phyloP scores from a whole-genome alignment of 2,113 vertebrate species.

The Callospermophilus lateralis region DNA sequence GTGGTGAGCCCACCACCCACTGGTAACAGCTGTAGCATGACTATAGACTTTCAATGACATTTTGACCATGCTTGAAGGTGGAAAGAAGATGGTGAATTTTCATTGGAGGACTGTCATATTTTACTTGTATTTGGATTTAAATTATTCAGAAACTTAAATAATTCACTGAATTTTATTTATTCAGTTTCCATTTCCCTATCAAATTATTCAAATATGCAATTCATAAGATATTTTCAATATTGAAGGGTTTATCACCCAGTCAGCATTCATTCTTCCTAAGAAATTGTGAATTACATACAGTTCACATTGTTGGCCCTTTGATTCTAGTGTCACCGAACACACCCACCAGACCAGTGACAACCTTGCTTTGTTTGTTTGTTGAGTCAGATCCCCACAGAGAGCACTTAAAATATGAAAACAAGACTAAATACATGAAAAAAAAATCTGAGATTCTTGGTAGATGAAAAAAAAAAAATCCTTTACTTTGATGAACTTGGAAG shows the following conservation, averaged over 20 bases:
- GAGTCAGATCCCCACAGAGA: background rate
- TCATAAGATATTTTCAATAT: background rate
- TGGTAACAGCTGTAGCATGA: too few relatives aligned
- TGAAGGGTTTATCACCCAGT: background rate
- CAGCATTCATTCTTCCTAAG: background rate
- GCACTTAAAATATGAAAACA: too few relatives aligned
- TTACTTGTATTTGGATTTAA: background rate
- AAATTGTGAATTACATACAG: background rate
- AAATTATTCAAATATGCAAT: background rate
- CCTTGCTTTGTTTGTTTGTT: too few relatives aligned
- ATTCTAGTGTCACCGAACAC: background rate
- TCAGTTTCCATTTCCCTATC: background rate
- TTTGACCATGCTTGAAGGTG: background rate
- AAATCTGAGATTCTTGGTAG: background rate
- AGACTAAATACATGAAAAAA: background rate
- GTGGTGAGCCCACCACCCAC: background rate
- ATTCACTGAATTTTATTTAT: background rate
- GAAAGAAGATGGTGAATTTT: background rate
- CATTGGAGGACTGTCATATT: background rate
- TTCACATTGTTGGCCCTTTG: too few relatives aligned
- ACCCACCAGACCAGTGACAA: accelerated
- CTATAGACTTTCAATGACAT: background rate
- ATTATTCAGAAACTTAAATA: conserved; percentile 1
- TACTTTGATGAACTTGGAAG: background rate
- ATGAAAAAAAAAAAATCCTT: background rate